phyloP scores from a whole-genome alignment of 2,113 vertebrate species.

The Neolamprologus ventralis region DNA sequence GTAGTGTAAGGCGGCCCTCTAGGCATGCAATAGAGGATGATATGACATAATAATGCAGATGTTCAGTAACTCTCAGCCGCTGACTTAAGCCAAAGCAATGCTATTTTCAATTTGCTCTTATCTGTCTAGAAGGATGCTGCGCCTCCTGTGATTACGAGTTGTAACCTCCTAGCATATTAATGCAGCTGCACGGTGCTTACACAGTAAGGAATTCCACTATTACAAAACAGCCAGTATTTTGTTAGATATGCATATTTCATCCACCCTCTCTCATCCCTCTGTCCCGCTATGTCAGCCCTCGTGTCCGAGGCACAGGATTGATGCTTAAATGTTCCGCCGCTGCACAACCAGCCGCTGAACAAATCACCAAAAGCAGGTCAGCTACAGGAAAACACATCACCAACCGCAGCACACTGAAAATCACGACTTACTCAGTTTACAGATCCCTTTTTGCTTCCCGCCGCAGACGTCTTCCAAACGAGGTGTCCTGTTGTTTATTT shows the following conservation, averaged over 20 bases:
- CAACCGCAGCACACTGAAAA: background rate
- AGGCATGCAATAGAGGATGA: background rate
- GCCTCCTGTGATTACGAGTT: background rate
- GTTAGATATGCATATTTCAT: background rate
- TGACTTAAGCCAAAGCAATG: background rate
- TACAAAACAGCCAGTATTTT: background rate
- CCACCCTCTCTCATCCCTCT: background rate
- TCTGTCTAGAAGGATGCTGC: background rate
- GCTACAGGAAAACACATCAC: background rate
- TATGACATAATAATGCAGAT: constrained; percentile 22
- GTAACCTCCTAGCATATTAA: background rate
- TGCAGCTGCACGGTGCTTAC: background rate
- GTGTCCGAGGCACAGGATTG: background rate
- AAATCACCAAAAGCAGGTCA: constrained; percentile 20
- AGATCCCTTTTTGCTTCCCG: constrained; percentile 40
- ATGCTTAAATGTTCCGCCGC: constrained; percentile 23
- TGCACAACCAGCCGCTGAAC: background rate
- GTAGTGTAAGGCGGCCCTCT: background rate
- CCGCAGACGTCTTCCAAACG: constrained; percentile 37
- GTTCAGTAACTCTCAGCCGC: background rate
- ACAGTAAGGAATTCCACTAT: background rate
- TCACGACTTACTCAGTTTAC: constrained; percentile 54
- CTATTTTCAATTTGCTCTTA: background rate
- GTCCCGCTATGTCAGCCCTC: background rate
- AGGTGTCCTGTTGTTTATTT: constrained; percentile 47